Evolutionary conservation across 1,140 invertebrate species (phyloP).

Genomic region (Ostrea denselamellosa): DNA sequence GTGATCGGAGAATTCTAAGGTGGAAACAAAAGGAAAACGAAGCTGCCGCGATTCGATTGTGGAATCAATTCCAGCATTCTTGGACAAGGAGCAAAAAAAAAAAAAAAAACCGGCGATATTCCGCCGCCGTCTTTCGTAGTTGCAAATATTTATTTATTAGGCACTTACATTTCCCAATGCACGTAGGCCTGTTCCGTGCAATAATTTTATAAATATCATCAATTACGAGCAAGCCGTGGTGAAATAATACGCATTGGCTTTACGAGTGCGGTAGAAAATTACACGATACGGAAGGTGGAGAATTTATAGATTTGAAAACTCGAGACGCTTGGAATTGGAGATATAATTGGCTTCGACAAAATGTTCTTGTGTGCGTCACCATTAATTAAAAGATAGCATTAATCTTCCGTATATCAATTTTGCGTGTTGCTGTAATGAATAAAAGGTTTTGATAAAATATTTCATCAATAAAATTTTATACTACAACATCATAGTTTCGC

Average conservation of each 20-base stretch:
- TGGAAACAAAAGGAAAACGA: constrained; percentile 16
- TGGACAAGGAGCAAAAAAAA: constrained; percentile 11
- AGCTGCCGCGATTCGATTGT: constrained; percentile 24
- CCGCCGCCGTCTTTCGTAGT: constrained; percentile 24
- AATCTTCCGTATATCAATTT: not conserved
- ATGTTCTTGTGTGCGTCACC: not conserved
- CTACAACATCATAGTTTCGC: not conserved
- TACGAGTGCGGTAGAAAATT: constrained; percentile 18
- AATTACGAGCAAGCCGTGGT: constrained; percentile 20
- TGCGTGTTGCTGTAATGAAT: not conserved
- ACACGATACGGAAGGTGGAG: constrained; percentile 20
- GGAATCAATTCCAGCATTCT: constrained; percentile 20
- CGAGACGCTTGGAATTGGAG: not conserved
- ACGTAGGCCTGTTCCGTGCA: constrained; percentile 25
- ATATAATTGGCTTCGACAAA: constrained; percentile 18
- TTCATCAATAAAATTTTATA: not conserved
- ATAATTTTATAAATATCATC: constrained; percentile 40
- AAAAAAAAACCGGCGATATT: not conserved
- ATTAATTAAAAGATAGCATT: not conserved
- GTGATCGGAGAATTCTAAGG: constrained; percentile 1
- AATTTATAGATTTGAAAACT: constrained; percentile 25
- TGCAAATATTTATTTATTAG: constrained; percentile 40
- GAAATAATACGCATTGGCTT: constrained; percentile 21
- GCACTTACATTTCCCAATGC: constrained; percentile 31
- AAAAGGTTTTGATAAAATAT: not conserved